Evolutionary conservation across 2,888 invertebrate genomes (phyloP).

Genomic region (Craniophora ligustri): DNA sequence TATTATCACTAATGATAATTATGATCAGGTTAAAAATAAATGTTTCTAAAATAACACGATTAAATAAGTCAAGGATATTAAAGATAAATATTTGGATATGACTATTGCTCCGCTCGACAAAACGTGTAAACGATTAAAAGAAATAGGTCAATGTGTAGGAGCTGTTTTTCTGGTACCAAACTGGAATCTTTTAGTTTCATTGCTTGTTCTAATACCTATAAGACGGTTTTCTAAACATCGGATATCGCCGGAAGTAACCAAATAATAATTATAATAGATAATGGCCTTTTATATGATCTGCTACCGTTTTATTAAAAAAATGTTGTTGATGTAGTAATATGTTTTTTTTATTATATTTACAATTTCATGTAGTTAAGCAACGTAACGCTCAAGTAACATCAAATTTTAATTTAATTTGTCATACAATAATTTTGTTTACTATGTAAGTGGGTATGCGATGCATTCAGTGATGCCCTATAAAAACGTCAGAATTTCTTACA

Average conservation of each 20-base stretch:
- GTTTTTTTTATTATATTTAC: too few relatives aligned
- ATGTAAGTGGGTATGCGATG: too few relatives aligned
- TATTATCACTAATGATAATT: too few relatives aligned
- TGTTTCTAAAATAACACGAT: not conserved
- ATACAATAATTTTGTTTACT: too few relatives aligned
- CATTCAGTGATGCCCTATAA: too few relatives aligned
- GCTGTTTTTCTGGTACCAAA: conserved; percentile 24
- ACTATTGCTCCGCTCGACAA: not conserved
- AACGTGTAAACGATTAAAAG: conserved; percentile 14
- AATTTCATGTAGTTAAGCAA: too few relatives aligned
- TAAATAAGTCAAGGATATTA: conserved; percentile 4
- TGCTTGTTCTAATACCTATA: conserved; percentile 23
- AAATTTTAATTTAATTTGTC: too few relatives aligned
- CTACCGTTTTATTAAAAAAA: too few relatives aligned
- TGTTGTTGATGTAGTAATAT: too few relatives aligned
- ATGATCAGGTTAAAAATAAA: not conserved
- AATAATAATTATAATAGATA: conserved; percentile 2
- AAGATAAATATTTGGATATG: conserved; percentile 21
- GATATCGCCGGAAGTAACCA: conserved; percentile 6
- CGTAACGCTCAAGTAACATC: too few relatives aligned
- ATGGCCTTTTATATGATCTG: not conserved
- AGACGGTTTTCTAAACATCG: conserved; percentile 2
- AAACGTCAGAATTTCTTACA: not conserved
- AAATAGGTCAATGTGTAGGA: conserved; percentile 48
- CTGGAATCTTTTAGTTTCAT: conserved; percentile 26